phyloP scores from a whole-genome alignment of 2,797 vertebrate species.

The Sparus aurata region DNA sequence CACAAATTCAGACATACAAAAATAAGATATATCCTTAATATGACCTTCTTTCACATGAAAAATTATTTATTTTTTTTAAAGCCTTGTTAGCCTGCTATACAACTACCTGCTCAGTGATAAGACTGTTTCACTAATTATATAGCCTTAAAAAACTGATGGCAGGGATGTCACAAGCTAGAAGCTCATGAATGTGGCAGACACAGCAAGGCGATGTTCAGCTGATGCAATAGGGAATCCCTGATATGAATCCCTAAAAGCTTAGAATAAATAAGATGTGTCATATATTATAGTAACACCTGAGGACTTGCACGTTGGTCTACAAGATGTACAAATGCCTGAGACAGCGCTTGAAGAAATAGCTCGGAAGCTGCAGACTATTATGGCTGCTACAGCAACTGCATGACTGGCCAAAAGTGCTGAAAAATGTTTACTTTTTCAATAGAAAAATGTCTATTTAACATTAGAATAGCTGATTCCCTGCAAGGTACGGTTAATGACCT shows the following conservation, averaged over 20 bases:
- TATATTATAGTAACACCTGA: neutral
- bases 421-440: conserved; percentile 1
- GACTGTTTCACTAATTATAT: no score
- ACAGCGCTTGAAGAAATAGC: neutral
- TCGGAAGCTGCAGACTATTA: neutral
- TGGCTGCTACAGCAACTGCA: neutral
- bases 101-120: no score
- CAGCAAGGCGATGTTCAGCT: no score
- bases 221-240: no score
- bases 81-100: no score
- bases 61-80: no score
- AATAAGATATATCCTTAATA: no score
- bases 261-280: neutral
- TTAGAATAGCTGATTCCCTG: neutral
- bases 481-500: neutral
- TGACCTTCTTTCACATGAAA: no score
- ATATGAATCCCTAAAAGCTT: neutral
- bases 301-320: neutral
- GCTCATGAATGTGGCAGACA: no score
- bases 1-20: no score
- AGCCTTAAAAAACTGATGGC: no score
- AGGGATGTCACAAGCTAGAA: no score
- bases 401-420: neutral
- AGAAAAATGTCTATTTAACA: neutral
- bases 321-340: neutral